These are phyloP conservation scores for Synergus laeviventris DNA, from an alignment of 2,888 invertebrate species.

Conservation along the genomic window DNA sequence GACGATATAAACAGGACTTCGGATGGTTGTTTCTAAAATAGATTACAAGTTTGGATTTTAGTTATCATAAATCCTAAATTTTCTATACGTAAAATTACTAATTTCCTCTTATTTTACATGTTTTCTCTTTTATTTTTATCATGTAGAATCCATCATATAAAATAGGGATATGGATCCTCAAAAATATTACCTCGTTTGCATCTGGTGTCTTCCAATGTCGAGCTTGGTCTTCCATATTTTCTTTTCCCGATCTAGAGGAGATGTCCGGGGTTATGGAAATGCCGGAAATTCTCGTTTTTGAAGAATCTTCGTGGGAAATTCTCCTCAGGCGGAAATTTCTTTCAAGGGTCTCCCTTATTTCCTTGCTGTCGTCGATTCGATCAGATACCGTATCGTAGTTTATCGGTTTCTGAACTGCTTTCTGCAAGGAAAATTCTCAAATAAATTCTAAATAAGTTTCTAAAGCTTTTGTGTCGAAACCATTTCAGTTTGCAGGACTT, in stretches of 20 bases:
- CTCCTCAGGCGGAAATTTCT: neutral
- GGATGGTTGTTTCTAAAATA: neutral
- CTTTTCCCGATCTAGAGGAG: neutral
- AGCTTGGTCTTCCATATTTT: neutral
- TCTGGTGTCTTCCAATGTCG: constrained; percentile 1
- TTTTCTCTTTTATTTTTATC: neutral
- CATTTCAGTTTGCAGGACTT: neutral
- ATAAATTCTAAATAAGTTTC: neutral
- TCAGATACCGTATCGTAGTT: neutral
- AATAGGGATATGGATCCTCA: neutral
- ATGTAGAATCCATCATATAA: neutral
- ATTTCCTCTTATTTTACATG: neutral
- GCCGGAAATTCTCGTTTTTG: neutral
- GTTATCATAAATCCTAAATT: no score
- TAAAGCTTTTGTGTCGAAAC: neutral
- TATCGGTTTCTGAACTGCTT: neutral
- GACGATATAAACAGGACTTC: neutral
- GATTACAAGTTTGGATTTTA: neutral
- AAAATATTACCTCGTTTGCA: constrained; percentile 16
- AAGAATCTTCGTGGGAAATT: neutral
- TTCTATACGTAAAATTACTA: no score
- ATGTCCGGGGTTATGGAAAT: neutral
- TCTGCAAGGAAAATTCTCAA: neutral
- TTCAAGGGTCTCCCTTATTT: neutral
- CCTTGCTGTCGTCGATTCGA: neutral